Conservation (phyloP, 2,113 vertebrate species). For the Sebastes schlegelii region DNA sequence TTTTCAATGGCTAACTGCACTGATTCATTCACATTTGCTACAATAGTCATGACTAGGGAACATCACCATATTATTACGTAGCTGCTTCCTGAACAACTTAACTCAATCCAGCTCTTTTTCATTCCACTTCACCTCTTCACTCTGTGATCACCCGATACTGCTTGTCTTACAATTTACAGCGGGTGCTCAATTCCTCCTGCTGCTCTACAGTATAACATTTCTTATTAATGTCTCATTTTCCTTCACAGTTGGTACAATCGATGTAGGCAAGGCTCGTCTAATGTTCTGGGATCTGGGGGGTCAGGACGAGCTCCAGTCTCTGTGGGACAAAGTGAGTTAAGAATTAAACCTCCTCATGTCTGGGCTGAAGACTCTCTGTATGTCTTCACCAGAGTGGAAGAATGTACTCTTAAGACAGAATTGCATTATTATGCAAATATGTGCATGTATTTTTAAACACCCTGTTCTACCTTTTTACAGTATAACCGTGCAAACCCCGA, state of each 20-base stretch:
- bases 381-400: background rate
- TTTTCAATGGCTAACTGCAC: background rate
- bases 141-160: background rate
- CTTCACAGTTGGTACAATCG: constrained; percentile 93
- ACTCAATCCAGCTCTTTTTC: background rate
- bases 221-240: background rate
- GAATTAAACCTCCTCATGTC: background rate
- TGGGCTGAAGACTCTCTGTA: background rate
- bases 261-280: constrained; percentile 94
- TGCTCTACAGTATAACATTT: background rate
- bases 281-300: constrained; percentile 99
- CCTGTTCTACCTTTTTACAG: background rate
- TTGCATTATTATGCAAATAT: background rate
- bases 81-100: background rate
- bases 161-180: background rate
- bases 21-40: background rate
- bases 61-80: no score
- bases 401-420: background rate
- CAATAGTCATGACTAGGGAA: background rate
- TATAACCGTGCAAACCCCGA: background rate
- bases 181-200: background rate
- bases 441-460: background rate
- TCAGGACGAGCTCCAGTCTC: constrained; percentile 95
- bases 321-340: constrained; percentile 96
- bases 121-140: background rate